Evolutionary conservation across 2,113 vertebrate species (phyloP).

Genomic region (Glareola pratincola): DNA sequence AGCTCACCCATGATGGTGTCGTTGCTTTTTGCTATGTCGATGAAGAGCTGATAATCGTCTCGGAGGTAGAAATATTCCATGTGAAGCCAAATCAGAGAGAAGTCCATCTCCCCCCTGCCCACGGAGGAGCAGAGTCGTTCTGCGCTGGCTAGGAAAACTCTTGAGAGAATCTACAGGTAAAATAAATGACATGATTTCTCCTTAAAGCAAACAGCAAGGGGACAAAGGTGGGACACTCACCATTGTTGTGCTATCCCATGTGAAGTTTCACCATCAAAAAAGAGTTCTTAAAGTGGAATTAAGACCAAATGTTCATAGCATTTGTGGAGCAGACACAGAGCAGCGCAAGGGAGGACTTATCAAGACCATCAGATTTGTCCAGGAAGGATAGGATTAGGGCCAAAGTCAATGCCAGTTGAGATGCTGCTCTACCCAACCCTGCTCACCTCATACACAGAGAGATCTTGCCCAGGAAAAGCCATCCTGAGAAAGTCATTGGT

Average conservation of each 20-base stretch:
- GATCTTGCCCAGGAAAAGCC: neutral
- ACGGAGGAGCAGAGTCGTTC: neutral
- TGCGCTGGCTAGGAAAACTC: neutral
- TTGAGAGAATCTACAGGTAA: neutral
- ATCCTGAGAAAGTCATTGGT: neutral
- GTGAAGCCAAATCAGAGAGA: neutral
- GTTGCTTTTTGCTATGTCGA: neutral
- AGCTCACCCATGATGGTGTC: neutral
- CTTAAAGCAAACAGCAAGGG: neutral
- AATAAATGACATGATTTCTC: neutral
- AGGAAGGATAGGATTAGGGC: neutral
- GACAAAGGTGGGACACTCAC: rapidly evolving
- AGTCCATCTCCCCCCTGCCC: neutral
- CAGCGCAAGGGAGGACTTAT: neutral
- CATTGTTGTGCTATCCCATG: neutral
- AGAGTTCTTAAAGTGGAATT: neutral
- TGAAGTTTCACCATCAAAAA: neutral
- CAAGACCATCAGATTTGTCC: neutral
- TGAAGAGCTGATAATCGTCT: neutral
- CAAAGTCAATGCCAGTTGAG: neutral
- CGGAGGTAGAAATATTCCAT: neutral
- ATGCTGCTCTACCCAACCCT: neutral
- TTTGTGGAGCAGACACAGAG: neutral
- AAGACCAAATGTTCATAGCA: too few species aligned
- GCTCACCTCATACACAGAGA: neutral